A percentile compares a stretch with the other conserved stretches of the same genome.
phyloP scores from a whole-genome alignment of 2,888 invertebrate genomes.

The Lutraria lutraria region DNA sequence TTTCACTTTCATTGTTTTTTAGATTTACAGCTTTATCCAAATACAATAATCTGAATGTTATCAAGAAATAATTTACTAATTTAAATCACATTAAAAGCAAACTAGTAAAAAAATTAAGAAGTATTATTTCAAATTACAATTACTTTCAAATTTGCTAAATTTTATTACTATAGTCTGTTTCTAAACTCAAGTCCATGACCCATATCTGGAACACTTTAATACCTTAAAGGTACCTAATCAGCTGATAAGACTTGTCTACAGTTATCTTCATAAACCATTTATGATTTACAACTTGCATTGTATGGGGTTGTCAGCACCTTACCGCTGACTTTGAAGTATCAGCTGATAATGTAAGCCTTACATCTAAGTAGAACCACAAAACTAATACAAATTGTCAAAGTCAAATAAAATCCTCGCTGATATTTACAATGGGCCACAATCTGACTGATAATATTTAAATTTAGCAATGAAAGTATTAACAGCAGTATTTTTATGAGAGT shows the following conservation, averaged over 20 bases:
- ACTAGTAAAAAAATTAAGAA: neutral
- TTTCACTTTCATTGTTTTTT: neutral
- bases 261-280: constrained; percentile 43
- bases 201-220: neutral
- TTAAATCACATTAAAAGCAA: neutral
- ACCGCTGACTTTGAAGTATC: constrained; percentile 32
- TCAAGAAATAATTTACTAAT: neutral
- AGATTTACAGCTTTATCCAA: neutral
- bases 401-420: constrained; percentile 28
- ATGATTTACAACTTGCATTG: constrained; percentile 52
- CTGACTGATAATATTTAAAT: constrained; percentile 5
- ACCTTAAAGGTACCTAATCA: constrained; percentile 9
- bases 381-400: constrained; percentile 31
- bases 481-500: neutral
- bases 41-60: neutral
- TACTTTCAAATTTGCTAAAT: neutral
- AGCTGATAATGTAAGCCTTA: constrained; percentile 21
- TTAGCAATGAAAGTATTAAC: constrained; percentile 19
- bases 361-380: constrained; percentile 12
- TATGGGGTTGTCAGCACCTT: constrained; percentile 46
- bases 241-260: constrained; percentile 35
- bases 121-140: neutral
- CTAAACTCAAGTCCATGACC: constrained; percentile 10
- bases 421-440: constrained; percentile 25
- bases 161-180: constrained; percentile 53